A percentile compares a stretch with the other conserved stretches of the same genome.
phyloP scores from a whole-genome alignment of 2,113 vertebrate species.

The Ptychochromis oligacanthus region DNA sequence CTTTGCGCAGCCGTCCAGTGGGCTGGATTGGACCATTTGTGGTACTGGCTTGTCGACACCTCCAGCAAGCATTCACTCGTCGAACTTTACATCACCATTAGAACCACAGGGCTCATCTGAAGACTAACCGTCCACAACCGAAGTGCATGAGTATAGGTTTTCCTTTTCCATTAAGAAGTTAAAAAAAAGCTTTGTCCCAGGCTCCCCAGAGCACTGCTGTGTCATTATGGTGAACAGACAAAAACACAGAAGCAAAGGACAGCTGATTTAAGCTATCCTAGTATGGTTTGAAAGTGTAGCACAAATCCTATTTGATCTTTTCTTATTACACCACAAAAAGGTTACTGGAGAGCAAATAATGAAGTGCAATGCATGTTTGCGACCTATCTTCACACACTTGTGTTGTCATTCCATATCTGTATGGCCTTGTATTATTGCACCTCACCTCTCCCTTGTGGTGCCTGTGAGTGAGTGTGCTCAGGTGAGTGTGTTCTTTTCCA shows the following conservation, averaged over 20 bases:
- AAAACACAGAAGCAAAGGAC: background rate
- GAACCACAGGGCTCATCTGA: background rate
- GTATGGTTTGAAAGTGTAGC: background rate
- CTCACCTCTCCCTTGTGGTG: constrained; percentile 51
- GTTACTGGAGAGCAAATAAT: background rate
- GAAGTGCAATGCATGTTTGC: background rate
- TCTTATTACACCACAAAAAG: background rate
- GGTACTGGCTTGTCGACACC: too few relatives aligned
- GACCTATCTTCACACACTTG: constrained; percentile 1
- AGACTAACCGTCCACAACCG: background rate
- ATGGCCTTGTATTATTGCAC: background rate
- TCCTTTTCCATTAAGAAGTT: background rate
- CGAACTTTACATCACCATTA: background rate
- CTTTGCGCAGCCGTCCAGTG: too few relatives aligned
- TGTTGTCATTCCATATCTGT: constrained; percentile 6
- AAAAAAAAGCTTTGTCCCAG: background rate
- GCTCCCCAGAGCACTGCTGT: background rate
- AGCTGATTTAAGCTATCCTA: background rate
- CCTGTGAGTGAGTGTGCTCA: constrained; percentile 58
- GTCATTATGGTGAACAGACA: background rate
- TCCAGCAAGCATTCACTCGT: too few relatives aligned
- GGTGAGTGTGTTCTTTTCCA: constrained; percentile 67
- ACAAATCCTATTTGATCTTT: background rate
- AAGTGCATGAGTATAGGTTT: background rate
- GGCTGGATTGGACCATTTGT: too few relatives aligned